Percentiles rank a stretch among this genome's conserved stretches.
phyloP scores from a whole-genome alignment of 2,888 invertebrate species.

The Horisme vitalbata region DNA sequence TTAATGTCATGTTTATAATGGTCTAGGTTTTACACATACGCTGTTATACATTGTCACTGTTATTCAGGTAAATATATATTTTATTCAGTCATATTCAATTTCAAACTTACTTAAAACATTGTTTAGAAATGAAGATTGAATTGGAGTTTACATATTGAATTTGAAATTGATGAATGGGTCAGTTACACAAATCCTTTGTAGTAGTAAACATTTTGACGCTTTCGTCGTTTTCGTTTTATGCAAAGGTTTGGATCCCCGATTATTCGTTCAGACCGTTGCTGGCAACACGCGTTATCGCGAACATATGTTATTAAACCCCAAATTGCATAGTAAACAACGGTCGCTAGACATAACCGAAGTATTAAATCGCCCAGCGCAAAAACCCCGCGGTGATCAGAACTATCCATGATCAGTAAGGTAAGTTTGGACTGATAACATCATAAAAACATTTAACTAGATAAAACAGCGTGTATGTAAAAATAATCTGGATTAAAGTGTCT shows the following conservation, averaged over 20 bases:
- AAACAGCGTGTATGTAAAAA: conserved; percentile 56
- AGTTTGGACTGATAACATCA: conserved; percentile 49
- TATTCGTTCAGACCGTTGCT: neutral
- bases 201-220: too few species aligned
- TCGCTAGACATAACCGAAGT: conserved; percentile 47
- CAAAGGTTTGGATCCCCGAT: neutral
- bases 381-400: neutral
- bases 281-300: conserved; percentile 3
- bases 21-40: too few species aligned
- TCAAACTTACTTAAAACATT: too few species aligned
- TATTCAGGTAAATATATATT: too few species aligned
- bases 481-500: conserved; percentile 47
- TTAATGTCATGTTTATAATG: too few species aligned
- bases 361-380: conserved; percentile 43
- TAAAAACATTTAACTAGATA: conserved; percentile 57
- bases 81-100: too few species aligned
- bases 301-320: conserved; percentile 37
- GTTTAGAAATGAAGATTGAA: too few species aligned
- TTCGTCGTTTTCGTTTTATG: too few species aligned
- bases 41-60: too few species aligned
- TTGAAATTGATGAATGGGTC: too few species aligned
- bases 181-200: too few species aligned
- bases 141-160: too few species aligned
- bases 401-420: conserved; percentile 14
- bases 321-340: conserved; percentile 44